Base-by-base conservation (phyloP, 30 jellyfish, hydroid and myxozoan genomes). In the Aurelia coerulea region DNA sequence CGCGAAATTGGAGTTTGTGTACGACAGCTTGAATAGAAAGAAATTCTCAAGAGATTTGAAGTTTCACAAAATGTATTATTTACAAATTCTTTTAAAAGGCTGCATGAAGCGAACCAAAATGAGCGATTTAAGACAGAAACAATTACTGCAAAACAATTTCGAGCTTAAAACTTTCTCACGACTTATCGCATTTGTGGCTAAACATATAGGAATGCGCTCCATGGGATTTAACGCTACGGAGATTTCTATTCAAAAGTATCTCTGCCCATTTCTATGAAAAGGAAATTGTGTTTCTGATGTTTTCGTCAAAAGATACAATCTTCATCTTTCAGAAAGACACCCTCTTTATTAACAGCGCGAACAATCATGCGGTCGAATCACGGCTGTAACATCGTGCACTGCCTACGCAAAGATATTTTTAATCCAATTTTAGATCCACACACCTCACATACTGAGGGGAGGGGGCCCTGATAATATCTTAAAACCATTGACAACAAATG, bases 171-270 rank as follows among this genome's bases (percentile, higher is more conserved):
- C 42, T 10, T 62, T 62, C 79, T 29, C 88, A 78, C 70, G 88
- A 62, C 68, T 62, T 78, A 78, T 78, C 79, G 79, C 58, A 33
- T 65, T 62, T 78, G 88, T 51, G 88, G 88, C 69, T 42, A 35
- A 29, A 33, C 79, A 78, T 35, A 78, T 62, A 51, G 56, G 69
- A 63, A 78, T 12, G 50, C 76, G 33, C 88, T 17, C 17, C 59
- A 19, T 62, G 31, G 68, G 88, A 78, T 78, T 78, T 78, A 60
- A 78, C 70, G 88, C 79, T 12, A 34, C 79, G 79, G 69, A 52
- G 78, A 41, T 78, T 65, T 39, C 75, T 41, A 62, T 34, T 46
- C 68, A 54, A 62, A 39, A 34, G 69, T 50, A 34, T 12, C 17
- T 74, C 42, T 78, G 53, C 69, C 42, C 79, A 62, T 33, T 65